phyloP scores from a whole-genome alignment of 2,113 vertebrate genomes.

The Enhydra lutris region DNA sequence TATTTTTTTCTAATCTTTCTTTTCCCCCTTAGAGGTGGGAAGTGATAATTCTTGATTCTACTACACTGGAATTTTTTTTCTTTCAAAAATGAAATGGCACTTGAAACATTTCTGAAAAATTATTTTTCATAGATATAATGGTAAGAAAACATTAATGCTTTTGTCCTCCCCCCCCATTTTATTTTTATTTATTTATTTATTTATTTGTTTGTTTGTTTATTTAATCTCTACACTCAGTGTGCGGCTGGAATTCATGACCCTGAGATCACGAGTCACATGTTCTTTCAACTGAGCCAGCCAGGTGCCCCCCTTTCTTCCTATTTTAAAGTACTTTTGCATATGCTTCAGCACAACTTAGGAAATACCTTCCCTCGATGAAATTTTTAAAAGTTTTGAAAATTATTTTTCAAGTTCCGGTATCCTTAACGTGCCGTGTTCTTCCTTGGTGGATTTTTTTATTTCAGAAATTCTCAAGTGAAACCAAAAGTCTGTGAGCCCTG shows the following conservation, averaged over 20 bases:
- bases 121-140: background rate
- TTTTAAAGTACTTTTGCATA: background rate
- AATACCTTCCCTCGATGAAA: background rate
- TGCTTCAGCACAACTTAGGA: constrained; percentile 2
- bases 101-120: background rate
- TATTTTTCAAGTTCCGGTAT: background rate
- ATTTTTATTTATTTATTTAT: background rate
- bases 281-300: background rate
- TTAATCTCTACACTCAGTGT: background rate
- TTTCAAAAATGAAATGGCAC: background rate
- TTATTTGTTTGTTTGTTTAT: background rate
- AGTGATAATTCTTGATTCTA: background rate
- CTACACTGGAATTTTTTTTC: background rate
- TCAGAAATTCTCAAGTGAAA: constrained; percentile 62
- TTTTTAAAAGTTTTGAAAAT: constrained; percentile 23
- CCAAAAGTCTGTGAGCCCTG: constrained; percentile 73
- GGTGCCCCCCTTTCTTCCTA: background rate
- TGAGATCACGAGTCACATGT: background rate
- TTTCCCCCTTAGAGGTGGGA: background rate
- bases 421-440: background rate
- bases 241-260: background rate
- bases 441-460: constrained; percentile 64
- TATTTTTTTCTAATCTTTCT: background rate
- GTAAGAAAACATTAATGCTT: background rate
- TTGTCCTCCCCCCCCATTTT: background rate